These are phyloP conservation scores for Holocentrus rufus DNA, from an alignment of 2,797 vertebrate species.

Conservation along the genomic window DNA sequence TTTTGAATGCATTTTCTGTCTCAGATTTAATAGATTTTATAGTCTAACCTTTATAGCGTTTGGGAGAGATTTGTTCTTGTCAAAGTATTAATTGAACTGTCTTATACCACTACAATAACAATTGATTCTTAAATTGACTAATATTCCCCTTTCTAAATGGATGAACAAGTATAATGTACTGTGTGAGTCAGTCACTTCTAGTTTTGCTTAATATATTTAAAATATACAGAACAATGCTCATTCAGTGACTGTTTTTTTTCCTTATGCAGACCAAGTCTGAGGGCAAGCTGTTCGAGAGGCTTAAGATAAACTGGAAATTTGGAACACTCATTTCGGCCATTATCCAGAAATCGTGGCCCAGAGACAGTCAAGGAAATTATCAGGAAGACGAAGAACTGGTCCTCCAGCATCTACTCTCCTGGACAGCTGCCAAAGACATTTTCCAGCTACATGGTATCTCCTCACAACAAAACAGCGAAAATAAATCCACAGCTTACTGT, in stretches of 20 bases:
- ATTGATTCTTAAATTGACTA: background rate
- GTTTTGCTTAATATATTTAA: background rate
- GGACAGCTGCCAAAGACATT: slow-evolving; percentile 84
- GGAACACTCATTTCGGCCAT: slow-evolving; percentile 88
- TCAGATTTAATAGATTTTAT: background rate
- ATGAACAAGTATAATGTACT: background rate
- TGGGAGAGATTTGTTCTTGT: background rate
- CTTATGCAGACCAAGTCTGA: slow-evolving; percentile 72
- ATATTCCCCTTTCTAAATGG: background rate
- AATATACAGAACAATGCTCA: background rate
- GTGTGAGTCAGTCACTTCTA: background rate
- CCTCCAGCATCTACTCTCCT: slow-evolving; percentile 84
- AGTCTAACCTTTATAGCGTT: background rate
- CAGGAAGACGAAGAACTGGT: slow-evolving; percentile 71
- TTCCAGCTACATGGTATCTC: slow-evolving; percentile 85
- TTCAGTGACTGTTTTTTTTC: background rate
- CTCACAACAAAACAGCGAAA: background rate
- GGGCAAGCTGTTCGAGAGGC: slow-evolving; percentile 67
- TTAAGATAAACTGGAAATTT: slow-evolving; percentile 74
- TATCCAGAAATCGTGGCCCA: slow-evolving; percentile 90
- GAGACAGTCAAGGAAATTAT: slow-evolving; percentile 34
- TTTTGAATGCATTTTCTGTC: background rate
- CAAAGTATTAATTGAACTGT: background rate
- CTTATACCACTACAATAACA: background rate
- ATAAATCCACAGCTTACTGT: background rate